Evolutionary conservation across 2,888 invertebrate genomes (phyloP).

Genomic region (Apodemia zela): DNA sequence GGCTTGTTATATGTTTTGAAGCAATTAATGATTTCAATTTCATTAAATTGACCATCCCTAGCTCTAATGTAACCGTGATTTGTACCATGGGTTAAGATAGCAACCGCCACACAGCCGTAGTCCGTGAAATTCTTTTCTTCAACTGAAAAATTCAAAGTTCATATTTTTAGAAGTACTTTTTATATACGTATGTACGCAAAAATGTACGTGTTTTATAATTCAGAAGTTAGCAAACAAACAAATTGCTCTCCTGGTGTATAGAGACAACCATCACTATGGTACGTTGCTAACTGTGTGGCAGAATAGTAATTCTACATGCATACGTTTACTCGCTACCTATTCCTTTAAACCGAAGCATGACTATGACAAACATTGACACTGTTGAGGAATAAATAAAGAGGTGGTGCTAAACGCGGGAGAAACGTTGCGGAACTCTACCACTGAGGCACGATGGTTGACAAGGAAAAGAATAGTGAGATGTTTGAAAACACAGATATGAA

Average conservation of each 20-base stretch:
- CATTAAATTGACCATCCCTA: constrained; percentile 51
- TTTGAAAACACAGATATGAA: too few species aligned
- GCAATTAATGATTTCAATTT: constrained; percentile 54
- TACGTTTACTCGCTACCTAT: background rate
- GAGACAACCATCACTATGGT: background rate
- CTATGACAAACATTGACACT: too few species aligned
- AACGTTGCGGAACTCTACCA: too few species aligned
- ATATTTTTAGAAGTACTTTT: too few species aligned
- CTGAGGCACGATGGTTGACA: too few species aligned
- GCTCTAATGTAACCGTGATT: constrained; percentile 51
- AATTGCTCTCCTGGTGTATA: background rate
- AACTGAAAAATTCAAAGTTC: constrained; percentile 25
- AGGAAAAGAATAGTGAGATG: too few species aligned
- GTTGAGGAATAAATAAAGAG: too few species aligned
- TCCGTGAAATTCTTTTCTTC: constrained; percentile 43
- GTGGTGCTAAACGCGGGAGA: too few species aligned
- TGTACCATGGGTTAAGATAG: constrained; percentile 58
- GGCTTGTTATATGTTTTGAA: constrained; percentile 54
- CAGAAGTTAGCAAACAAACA: background rate
- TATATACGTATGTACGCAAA: too few species aligned
- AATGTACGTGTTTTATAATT: background rate
- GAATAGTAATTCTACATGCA: background rate
- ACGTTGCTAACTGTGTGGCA: background rate
- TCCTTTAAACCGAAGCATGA: too few species aligned
- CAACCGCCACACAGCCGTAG: constrained; percentile 59